A percentile compares a stretch with the other conserved stretches of the same genome.
phyloP scores from a whole-genome alignment of 2,113 vertebrate genomes.

The Crotalus horridus region DNA sequence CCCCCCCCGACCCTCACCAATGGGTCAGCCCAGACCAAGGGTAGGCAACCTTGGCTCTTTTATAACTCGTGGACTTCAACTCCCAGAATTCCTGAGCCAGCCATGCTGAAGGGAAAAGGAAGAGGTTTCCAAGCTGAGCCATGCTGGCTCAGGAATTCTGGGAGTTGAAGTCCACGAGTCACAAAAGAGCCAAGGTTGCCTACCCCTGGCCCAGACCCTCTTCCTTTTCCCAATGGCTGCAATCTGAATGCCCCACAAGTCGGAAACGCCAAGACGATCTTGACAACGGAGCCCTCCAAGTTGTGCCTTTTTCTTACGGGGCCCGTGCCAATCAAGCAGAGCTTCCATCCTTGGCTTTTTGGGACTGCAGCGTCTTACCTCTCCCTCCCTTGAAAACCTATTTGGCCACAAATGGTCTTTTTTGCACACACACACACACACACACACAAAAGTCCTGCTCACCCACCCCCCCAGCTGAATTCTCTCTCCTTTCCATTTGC shows the following conservation, averaged over 20 bases:
- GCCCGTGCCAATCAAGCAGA: not conserved
- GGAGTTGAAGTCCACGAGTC: too few relatives aligned
- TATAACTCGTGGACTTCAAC: too few relatives aligned
- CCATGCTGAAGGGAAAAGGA: too few relatives aligned
- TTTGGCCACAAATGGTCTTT: not conserved
- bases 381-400: not conserved
- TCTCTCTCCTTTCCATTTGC: not conserved
- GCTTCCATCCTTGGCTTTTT: not conserved
- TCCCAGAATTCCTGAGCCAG: too few relatives aligned
- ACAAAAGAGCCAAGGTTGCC: too few relatives aligned
- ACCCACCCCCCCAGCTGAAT: not conserved
- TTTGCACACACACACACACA: too few relatives aligned
- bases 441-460: too few relatives aligned
- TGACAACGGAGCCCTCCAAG: fast-evolving
- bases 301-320: not conserved
- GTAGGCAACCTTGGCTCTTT: too few relatives aligned
- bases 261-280: not conserved
- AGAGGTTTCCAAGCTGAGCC: too few relatives aligned
- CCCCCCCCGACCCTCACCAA: not conserved
- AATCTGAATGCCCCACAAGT: not conserved
- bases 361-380: not conserved
- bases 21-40: not conserved
- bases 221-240: not conserved
- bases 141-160: too few relatives aligned
- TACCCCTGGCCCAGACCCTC: not conserved